A percentile compares a stretch with the other conserved stretches of the same genome.
Conservation (phyloP, 2,888 invertebrate genomes). For the Polyploca ridens region DNA sequence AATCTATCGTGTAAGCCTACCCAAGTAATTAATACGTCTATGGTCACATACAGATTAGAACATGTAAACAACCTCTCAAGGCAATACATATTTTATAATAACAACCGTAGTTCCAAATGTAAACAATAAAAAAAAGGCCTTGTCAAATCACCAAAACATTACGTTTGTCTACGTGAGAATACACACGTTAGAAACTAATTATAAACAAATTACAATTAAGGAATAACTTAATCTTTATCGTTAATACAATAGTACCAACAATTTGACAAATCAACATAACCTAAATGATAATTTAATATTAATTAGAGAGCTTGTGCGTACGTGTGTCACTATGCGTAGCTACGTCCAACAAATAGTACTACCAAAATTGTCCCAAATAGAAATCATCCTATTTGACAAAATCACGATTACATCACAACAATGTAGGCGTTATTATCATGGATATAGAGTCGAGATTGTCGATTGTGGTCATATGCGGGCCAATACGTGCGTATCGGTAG, state of each 20-base stretch:
- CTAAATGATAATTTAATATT: constrained; percentile 50
- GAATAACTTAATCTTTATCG: constrained; percentile 39
- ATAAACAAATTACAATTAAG: constrained; percentile 25
- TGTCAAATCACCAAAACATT: neutral
- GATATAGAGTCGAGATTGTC: constrained; percentile 21
- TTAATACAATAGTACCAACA: constrained; percentile 32
- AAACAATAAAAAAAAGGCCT: neutral
- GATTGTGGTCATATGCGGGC: neutral
- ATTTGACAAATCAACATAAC: constrained; percentile 47
- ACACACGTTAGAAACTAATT: neutral
- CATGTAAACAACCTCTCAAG: neutral
- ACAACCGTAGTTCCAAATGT: neutral
- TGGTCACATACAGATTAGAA: neutral
- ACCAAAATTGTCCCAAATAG: constrained; percentile 35
- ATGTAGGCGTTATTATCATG: neutral
- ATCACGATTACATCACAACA: constrained; percentile 9
- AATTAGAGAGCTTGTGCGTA: constrained; percentile 37
- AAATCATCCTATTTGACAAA: constrained; percentile 27
- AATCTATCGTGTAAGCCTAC: neutral
- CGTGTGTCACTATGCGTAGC: constrained; percentile 55
- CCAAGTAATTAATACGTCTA: no score
- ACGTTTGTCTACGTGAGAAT: neutral
- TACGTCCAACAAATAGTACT: constrained; percentile 27
- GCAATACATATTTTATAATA: neutral
- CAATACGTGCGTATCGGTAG: neutral